Percentiles rank a stretch among this genome's conserved stretches.
Evolutionary conservation across 92 coral and sea anemone genomes (phyloP).

Genomic region (Siderastrea siderea): DNA sequence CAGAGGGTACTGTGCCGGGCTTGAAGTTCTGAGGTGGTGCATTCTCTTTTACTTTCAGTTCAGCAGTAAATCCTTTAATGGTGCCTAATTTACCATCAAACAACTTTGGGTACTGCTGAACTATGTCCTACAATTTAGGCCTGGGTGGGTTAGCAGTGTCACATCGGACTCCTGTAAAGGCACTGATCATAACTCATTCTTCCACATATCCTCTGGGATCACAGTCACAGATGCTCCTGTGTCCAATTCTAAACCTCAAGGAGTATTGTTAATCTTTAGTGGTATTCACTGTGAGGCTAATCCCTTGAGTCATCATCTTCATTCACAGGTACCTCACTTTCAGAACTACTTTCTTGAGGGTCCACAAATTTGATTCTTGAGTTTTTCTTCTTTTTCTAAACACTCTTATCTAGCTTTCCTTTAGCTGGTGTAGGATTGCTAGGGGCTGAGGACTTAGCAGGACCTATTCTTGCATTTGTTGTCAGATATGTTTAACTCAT

Average conservation of each 20-base stretch:
- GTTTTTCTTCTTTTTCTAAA: not conserved
- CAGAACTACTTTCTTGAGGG: not conserved
- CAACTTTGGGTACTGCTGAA: slow-evolving; percentile 24
- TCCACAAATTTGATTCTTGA: not conserved
- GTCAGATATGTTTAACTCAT: too few relatives aligned
- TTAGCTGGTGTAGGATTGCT: not conserved
- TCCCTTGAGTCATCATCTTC: not conserved
- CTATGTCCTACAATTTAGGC: not conserved
- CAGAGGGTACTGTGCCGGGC: slow-evolving; percentile 21
- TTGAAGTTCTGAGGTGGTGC: slow-evolving; percentile 52
- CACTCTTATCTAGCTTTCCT: not conserved
- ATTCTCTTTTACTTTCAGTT: slow-evolving; percentile 56
- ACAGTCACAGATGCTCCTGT: slow-evolving; percentile 63
- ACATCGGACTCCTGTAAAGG: slow-evolving; percentile 46
- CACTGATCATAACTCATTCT: slow-evolving; percentile 3
- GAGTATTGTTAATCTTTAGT: not conserved
- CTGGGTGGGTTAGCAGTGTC: not conserved
- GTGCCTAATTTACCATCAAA: slow-evolving; percentile 70
- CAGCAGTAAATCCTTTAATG: slow-evolving; percentile 62
- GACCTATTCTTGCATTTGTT: slow-evolving; percentile 25
- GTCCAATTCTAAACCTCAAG: slow-evolving; percentile 15
- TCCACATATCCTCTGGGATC: slow-evolving; percentile 46
- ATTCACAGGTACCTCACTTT: not conserved
- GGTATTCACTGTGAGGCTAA: not conserved
- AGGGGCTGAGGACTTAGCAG: slow-evolving; percentile 10